Base-by-base conservation (phyloP, 2,888 invertebrate species). In the Agrotis puta region DNA sequence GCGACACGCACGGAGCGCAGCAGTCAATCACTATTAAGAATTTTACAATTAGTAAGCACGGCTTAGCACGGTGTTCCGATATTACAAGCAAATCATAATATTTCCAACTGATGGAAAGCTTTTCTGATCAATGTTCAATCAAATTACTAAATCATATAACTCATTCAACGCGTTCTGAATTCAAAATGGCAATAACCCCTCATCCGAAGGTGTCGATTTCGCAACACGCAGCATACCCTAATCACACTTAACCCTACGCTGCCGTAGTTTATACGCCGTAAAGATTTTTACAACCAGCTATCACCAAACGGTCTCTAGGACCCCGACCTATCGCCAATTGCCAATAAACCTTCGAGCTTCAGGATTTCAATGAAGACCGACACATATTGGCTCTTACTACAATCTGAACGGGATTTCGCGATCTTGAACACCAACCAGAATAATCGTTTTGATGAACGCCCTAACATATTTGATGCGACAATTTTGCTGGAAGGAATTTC, bases 241-340 rank as follows among this genome's bases (percentile, higher is more conserved):
- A 94, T 94, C 94, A 94, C 90, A 94, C 93, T 94, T 93, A 94
- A 93, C 91, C 92, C 93, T 88, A 86, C 87, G 82, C 89, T 82
- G 81, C 89, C 90, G 89, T 91, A 92, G 92, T 93, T 94, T 92
- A 94, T 94, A 90, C 83, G 91, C 90, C 92, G 90, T 94, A 94
- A 94, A 95, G 88, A 91, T 92, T 94, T 94, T 95, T 94, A 95
- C 92, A 90, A 86, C 91, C 88, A 74, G 87, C 91, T 90, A 91
- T 92, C 91, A 90, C 90, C 88, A 84, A 62, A 85, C 85, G 86
- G 84, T 82, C 86, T 84, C 69, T 70, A 73, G 74, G 53, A 73
- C 64, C 82, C 80, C 78, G 53, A 70, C 64, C 83, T 82, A 79
- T 82, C 56, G 91, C 84, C 91, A 83, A 93, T 92, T 84, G 89